Base-by-base conservation (phyloP, 2,797 vertebrate genomes). In the Arnoldichthys spilopterus region DNA sequence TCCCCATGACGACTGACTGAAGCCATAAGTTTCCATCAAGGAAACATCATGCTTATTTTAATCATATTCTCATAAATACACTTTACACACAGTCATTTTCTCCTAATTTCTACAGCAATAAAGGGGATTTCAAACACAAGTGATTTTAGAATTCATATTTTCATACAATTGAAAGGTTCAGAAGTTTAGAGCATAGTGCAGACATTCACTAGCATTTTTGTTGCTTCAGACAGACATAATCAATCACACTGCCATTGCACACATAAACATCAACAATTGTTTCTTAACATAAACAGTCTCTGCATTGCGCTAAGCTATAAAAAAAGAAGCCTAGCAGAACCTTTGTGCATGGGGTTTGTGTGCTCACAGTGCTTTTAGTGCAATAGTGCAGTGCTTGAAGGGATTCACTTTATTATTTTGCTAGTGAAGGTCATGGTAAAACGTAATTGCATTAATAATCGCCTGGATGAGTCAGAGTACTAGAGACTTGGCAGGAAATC, bases 361-460 rank as follows among this genome's bases (percentile, higher is more conserved):
- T 4, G 28, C 28, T 54, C 49, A 49, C 69, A 34, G 30, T 56
- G 16, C 32, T 30, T 26, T 54, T 20, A 49, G 69, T 37, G 69
- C 51, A 37, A 24, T 16, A 40, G 28, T 54, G 49, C 4, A 30
- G 47, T 30, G 45, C 28, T 32, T 34, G 28, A 0, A 34, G 47
- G 26, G 68, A 70, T 37, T 78, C 68, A 63, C 59, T 64, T 20
- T 28, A 64, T 56, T 66, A 45, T 72, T 53, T 64, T 72, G 34
- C 24, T 24, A 1, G 68, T 80, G 81, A 88, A 87, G 87, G 87
- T 87, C 81, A 66, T 63, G 70, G 79, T 63, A 74, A 78, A 78
- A 66, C 40, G 83, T 86, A 87, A 84, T 87, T 75, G 51, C 58
- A 83, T 86, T 87, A 84, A 84, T 87, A 85, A 88, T 63, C 87